Evolutionary conservation across 2,888 invertebrate genomes (phyloP).

Genomic region (Heliothis peltigera): DNA sequence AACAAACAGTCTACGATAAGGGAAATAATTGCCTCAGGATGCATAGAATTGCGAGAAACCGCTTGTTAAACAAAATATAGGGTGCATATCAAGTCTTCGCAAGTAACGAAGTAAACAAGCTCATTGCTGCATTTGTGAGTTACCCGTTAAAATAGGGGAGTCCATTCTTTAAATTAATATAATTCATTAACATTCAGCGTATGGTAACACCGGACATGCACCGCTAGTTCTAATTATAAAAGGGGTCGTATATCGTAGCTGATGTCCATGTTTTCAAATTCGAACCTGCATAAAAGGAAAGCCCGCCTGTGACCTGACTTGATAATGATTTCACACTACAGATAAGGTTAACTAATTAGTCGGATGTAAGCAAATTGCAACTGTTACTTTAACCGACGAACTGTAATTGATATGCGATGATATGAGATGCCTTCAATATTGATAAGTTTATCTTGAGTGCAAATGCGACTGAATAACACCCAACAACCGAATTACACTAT

Average conservation of each 20-base stretch:
- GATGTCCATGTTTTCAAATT: slow-evolving; percentile 36
- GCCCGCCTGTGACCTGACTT: slow-evolving; percentile 43
- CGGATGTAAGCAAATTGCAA: slow-evolving; percentile 44
- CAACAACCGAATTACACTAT: no score
- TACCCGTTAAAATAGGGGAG: background rate
- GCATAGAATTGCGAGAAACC: no score
- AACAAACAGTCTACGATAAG: no score
- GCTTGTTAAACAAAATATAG: no score
- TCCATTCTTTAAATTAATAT: background rate
- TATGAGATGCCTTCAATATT: slow-evolving; percentile 12
- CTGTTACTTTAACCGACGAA: slow-evolving; percentile 26
- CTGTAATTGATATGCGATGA: slow-evolving; percentile 47
- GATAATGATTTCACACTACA: slow-evolving; percentile 45
- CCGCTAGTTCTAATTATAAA: slow-evolving; percentile 53
- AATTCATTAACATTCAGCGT: slow-evolving; percentile 34
- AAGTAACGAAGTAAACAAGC: no score
- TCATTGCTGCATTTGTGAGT: background rate
- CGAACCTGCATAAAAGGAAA: slow-evolving; percentile 38
- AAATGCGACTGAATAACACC: background rate
- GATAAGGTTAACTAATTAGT: slow-evolving; percentile 50
- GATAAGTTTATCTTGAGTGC: slow-evolving; percentile 10
- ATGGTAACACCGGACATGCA: slow-evolving; percentile 51
- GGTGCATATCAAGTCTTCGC: no score
- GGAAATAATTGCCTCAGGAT: no score
- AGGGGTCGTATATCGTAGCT: slow-evolving; percentile 19